These are phyloP conservation scores for Sarcophaga bullata DNA, from an alignment of 1,140 invertebrate species.

Conservation along the genomic window DNA sequence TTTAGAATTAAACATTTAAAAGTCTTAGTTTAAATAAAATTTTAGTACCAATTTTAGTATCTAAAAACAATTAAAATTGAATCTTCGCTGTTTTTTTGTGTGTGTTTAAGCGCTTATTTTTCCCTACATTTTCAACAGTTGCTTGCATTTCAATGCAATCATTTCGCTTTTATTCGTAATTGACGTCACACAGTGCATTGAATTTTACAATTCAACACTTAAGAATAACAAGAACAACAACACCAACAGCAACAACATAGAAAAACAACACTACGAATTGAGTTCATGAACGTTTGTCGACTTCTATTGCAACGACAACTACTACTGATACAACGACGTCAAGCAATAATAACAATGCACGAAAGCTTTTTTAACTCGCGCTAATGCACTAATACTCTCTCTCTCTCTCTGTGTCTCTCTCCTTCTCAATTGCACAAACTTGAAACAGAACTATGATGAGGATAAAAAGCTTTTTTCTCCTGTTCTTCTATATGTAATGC, in stretches of 20 bases:
- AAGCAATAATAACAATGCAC: neutral
- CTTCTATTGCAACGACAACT: slow-evolving; percentile 56
- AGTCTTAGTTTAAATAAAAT: too few species aligned
- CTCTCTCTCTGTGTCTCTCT: too few species aligned
- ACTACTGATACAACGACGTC: neutral
- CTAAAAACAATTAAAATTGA: too few species aligned
- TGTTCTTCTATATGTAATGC: too few species aligned
- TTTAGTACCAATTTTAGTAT: too few species aligned
- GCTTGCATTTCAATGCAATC: neutral
- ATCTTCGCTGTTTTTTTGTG: too few species aligned
- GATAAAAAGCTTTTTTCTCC: too few species aligned
- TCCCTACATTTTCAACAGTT: too few species aligned
- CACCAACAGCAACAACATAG: neutral
- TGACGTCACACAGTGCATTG: slow-evolving; percentile 37
- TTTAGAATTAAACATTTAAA: too few species aligned
- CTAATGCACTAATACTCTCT: neutral
- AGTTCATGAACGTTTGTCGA: slow-evolving; percentile 65
- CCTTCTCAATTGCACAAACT: too few species aligned
- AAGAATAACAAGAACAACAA: neutral
- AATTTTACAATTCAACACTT: slow-evolving; percentile 4
- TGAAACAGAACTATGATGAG: too few species aligned
- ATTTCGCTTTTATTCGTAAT: slow-evolving; percentile 28
- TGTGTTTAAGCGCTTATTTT: too few species aligned
- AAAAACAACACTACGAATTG: slow-evolving; percentile 47
- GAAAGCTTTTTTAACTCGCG: neutral